Conservation (phyloP, 2,888 invertebrate species). For the Oligia latruncula region DNA sequence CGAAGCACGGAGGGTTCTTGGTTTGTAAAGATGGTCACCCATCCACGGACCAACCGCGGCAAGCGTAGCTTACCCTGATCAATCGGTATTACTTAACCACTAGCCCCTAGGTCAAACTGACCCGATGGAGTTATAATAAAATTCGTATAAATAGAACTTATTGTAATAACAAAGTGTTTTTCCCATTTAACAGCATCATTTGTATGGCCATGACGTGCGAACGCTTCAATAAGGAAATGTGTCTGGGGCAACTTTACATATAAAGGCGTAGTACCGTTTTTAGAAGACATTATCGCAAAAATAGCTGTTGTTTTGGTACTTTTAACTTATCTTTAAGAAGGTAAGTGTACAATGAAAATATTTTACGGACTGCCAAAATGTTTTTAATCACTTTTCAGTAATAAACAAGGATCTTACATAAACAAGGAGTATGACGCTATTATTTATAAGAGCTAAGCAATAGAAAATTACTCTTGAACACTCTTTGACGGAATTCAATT, state of each 20-base stretch:
- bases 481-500: not conserved
- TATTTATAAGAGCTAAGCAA: not conserved
- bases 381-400: not conserved
- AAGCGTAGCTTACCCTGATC: too few species aligned
- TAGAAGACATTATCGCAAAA: slow-evolving; percentile 28
- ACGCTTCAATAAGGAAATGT: slow-evolving; percentile 29
- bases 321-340: slow-evolving; percentile 28
- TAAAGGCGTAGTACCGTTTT: slow-evolving; percentile 37
- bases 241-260: slow-evolving; percentile 49
- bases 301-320: slow-evolving; percentile 38
- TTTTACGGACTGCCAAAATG: not conserved
- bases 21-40: too few species aligned
- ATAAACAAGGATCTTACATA: not conserved
- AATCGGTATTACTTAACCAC: too few species aligned
- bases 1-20: too few species aligned
- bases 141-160: not conserved
- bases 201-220: slow-evolving; percentile 27
- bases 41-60: too few species aligned
- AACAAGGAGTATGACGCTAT: not conserved
- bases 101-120: not conserved
- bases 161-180: slow-evolving; percentile 8
- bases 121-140: not conserved
- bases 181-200: slow-evolving; percentile 28
- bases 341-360: slow-evolving; percentile 3
- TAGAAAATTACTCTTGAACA: not conserved